phyloP scores from a whole-genome alignment of 2,888 invertebrate genomes.

The Morpho deidamia region DNA sequence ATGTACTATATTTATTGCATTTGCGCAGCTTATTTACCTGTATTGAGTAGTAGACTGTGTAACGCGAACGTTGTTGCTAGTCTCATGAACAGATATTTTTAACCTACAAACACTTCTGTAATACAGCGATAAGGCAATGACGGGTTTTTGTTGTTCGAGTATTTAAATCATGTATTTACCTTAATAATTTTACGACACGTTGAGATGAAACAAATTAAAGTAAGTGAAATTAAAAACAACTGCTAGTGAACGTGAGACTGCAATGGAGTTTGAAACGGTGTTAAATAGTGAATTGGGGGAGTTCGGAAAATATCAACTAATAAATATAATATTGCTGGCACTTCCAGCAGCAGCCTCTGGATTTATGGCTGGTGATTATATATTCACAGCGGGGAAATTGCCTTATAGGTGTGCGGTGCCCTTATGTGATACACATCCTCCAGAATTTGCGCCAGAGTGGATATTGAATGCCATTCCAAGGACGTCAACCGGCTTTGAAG shows the following conservation, averaged over 20 bases:
- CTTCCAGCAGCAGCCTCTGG: slow-evolving; percentile 52
- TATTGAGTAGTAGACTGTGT: not conserved
- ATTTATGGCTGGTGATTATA: slow-evolving; percentile 60
- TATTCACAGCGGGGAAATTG: slow-evolving; percentile 59
- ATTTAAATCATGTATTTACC: not conserved
- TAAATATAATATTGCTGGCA: slow-evolving; percentile 46
- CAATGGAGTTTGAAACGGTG: slow-evolving; percentile 49
- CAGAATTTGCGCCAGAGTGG: slow-evolving; percentile 54
- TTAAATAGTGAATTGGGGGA: slow-evolving; percentile 54
- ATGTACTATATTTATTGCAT: not conserved
- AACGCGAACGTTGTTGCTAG: not conserved
- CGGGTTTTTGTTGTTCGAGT: slow-evolving; percentile 23
- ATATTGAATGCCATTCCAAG: slow-evolving; percentile 51
- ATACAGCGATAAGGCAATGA: slow-evolving; percentile 28
- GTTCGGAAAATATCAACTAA: slow-evolving; percentile 57
- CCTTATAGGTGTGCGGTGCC: slow-evolving; percentile 55
- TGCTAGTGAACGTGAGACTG: slow-evolving; percentile 35
- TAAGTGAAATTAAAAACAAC: slow-evolving; percentile 3
- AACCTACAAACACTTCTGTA: slow-evolving; percentile 6
- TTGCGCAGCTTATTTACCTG: not conserved
- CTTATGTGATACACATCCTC: slow-evolving; percentile 46
- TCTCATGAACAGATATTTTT: slow-evolving; percentile 12
- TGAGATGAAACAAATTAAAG: not conserved
- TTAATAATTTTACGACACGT: not conserved
- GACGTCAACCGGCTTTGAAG: slow-evolving; percentile 49